These are phyloP conservation scores for Pseudomyrmex flavicornis DNA, from an alignment of 1,140 invertebrate genomes.

Conservation along the genomic window DNA sequence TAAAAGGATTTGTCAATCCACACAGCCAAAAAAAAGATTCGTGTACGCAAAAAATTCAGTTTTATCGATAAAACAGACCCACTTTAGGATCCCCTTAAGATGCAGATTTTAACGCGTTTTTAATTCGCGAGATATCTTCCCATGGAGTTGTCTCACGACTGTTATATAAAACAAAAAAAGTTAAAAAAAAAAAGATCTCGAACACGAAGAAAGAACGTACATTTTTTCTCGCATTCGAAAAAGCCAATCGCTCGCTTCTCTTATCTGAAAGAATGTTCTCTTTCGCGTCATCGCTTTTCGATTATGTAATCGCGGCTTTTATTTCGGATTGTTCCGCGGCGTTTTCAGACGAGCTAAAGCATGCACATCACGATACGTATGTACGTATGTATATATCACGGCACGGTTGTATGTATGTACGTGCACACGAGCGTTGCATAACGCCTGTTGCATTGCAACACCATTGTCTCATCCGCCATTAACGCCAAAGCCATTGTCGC, in stretches of 20 bases:
- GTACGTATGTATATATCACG: not conserved
- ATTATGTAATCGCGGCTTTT: not conserved
- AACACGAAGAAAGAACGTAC: not conserved
- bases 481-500: slow-evolving; percentile 34
- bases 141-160: no score
- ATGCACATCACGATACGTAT: no score
- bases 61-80: no score
- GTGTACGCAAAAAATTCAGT: no score
- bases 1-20: no score
- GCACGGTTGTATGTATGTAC: not conserved
- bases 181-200: no score
- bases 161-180: no score
- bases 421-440: slow-evolving; percentile 37
- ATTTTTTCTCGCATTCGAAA: not conserved
- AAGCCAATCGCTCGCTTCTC: not conserved
- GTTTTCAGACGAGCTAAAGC: not conserved
- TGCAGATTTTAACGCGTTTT: not conserved
- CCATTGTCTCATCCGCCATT: slow-evolving; percentile 45
- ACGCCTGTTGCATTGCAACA: slow-evolving; percentile 36
- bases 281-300: not conserved
- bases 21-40: no score
- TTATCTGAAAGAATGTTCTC: not conserved
- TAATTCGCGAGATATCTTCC: no score
- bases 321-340: not conserved
- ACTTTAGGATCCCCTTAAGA: not conserved